Evolutionary conservation across 2,797 vertebrate genomes (phyloP).

Genomic region (Thalassophryne amazonica): DNA sequence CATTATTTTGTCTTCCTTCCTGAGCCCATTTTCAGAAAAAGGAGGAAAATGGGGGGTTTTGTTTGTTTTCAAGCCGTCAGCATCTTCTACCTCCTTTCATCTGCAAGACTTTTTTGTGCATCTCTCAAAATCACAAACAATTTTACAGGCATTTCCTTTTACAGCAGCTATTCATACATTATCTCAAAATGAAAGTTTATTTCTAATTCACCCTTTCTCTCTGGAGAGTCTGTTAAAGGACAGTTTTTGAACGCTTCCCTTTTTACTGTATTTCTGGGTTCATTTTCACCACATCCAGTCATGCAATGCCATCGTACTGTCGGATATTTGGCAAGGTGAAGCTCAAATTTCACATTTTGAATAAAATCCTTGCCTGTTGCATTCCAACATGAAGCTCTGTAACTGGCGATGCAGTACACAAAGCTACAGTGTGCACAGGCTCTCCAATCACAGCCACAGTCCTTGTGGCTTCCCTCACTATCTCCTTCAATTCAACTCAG

Average conservation of each 20-base stretch:
- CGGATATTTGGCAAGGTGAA: too few relatives aligned
- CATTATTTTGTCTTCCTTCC: neutral
- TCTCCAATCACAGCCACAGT: too few relatives aligned
- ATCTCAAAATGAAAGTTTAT: conserved; percentile 2
- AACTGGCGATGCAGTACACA: too few relatives aligned
- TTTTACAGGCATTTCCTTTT: conserved; percentile 29
- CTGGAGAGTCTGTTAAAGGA: neutral
- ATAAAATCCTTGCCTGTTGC: too few relatives aligned
- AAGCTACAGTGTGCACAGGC: too few relatives aligned
- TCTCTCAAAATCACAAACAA: conserved; percentile 10
- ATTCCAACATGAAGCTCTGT: too few relatives aligned
- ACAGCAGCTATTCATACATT: neutral
- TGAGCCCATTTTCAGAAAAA: conserved; percentile 1
- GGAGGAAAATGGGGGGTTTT: neutral
- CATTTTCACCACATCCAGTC: too few relatives aligned
- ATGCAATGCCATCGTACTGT: too few relatives aligned
- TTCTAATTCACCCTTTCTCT: conserved; percentile 15
- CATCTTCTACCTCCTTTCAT: conserved; percentile 24
- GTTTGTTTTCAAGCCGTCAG: neutral
- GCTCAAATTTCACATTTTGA: too few relatives aligned
- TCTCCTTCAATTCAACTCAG: too few relatives aligned
- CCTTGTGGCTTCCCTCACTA: too few relatives aligned
- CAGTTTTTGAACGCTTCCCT: neutral
- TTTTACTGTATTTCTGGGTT: neutral
- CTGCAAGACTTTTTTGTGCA: conserved; percentile 10